These are phyloP conservation scores for Galendromus occidentalis DNA, from an alignment of 1,140 invertebrate genomes.

Conservation along the genomic window DNA sequence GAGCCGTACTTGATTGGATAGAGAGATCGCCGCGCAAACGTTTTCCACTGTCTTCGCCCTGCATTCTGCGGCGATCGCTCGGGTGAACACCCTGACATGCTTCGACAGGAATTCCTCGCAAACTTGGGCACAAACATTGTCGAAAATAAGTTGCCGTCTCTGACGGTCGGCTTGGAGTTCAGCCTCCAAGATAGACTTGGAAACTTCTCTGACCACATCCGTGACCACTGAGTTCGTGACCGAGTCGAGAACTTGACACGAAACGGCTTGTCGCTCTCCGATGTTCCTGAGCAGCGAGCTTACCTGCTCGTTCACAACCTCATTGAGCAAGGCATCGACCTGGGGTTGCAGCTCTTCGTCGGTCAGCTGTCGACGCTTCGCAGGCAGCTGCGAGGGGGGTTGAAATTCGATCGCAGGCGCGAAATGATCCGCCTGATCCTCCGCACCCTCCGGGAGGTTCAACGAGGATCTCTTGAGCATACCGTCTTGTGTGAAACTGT, in stretches of 20 bases:
- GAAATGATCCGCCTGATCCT: not conserved
- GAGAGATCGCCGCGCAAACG: not conserved
- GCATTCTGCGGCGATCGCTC: not conserved
- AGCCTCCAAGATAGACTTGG: not conserved
- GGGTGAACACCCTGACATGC: not conserved
- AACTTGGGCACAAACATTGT: not conserved
- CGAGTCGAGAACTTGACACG: not conserved
- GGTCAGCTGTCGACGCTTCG: not conserved
- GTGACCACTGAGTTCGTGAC: not conserved
- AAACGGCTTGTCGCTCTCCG: not conserved
- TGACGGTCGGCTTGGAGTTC: not conserved
- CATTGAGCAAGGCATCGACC: not conserved
- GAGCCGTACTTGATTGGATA: not conserved
- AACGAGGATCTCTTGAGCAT: not conserved
- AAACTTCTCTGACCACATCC: not conserved
- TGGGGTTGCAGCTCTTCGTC: not conserved
- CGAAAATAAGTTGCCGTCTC: not conserved
- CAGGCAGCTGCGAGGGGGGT: not conserved
- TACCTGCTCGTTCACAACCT: not conserved
- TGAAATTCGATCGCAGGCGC: not conserved
- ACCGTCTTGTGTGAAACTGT: constrained; percentile 1
- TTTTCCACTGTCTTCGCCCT: not conserved
- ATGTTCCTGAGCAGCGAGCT: not conserved
- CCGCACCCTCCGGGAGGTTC: not conserved
- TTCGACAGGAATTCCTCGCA: not conserved